Evolutionary conservation across 1,140 invertebrate genomes (phyloP).

Genomic region (Drosophila setifemur): DNA sequence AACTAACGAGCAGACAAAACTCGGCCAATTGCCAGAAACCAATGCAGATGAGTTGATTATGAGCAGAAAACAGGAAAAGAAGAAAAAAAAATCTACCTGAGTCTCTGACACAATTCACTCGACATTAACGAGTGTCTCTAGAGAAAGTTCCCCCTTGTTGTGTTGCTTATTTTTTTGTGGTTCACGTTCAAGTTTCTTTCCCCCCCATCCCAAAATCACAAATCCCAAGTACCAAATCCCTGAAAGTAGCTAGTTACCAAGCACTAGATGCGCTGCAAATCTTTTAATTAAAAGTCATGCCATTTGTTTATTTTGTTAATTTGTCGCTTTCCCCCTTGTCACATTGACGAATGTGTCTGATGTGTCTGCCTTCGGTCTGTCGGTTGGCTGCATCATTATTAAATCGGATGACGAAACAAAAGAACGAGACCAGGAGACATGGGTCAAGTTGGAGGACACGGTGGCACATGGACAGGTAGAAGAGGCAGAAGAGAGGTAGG

Average conservation of each 20-base stretch:
- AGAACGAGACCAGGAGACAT: slow-evolving; percentile 47
- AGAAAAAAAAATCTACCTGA: slow-evolving; percentile 6
- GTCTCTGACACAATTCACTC: slow-evolving; percentile 40
- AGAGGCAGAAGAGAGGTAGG: not conserved
- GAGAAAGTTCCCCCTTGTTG: slow-evolving; percentile 39
- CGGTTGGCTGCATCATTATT: slow-evolving; percentile 60
- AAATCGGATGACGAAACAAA: slow-evolving; percentile 65
- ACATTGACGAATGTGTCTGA: slow-evolving; percentile 58
- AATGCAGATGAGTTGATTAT: slow-evolving; percentile 75
- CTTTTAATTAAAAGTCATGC: slow-evolving; percentile 61
- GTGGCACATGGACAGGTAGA: slow-evolving; percentile 3
- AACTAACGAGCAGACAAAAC: slow-evolving; percentile 68
- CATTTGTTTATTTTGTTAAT: slow-evolving; percentile 75
- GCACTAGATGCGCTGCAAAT: slow-evolving; percentile 15
- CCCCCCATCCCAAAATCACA: slow-evolving; percentile 12
- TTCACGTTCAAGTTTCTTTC: slow-evolving; percentile 54
- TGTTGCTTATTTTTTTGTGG: slow-evolving; percentile 2
- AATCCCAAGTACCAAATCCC: too few relatives aligned
- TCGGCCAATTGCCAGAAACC: slow-evolving; percentile 75
- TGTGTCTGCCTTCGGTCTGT: slow-evolving; percentile 16
- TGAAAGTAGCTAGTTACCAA: slow-evolving; percentile 24
- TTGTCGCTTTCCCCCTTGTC: slow-evolving; percentile 56
- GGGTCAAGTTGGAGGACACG: slow-evolving; percentile 72
- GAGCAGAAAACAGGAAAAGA: slow-evolving; percentile 24
- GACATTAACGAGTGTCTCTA: slow-evolving; percentile 34